phyloP scores from a whole-genome alignment of 2,888 invertebrate genomes.

The Amaurobius ferox region DNA sequence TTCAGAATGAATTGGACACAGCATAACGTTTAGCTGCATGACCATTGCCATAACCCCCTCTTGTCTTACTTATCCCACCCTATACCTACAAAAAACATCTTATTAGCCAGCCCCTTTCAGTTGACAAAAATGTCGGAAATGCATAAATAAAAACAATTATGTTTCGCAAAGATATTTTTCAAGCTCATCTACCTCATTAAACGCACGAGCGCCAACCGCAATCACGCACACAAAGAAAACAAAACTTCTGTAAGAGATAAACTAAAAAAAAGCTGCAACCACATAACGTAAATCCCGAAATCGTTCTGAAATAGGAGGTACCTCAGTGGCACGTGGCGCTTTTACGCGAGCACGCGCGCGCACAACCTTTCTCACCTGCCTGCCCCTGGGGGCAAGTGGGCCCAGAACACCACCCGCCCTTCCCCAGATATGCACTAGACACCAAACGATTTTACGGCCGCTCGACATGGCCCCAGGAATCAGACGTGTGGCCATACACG shows the following conservation, averaged over 20 bases:
- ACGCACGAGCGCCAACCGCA: neutral
- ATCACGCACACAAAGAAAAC: neutral
- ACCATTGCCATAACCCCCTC: too few species aligned
- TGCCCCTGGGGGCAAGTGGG: conserved; percentile 8
- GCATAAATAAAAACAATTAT: too few species aligned
- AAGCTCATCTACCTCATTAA: neutral
- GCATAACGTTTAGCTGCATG: too few species aligned
- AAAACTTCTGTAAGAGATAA: neutral
- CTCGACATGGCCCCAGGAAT: conserved; percentile 12
- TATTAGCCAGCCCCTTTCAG: too few species aligned
- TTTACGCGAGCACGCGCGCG: conserved; percentile 42
- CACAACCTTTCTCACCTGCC: conserved; percentile 47
- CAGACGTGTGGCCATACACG: conserved; percentile 53
- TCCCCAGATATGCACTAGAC: conserved; percentile 8
- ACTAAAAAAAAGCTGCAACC: neutral
- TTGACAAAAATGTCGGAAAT: too few species aligned
- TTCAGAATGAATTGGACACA: too few species aligned
- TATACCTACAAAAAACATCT: too few species aligned
- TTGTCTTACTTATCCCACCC: too few species aligned
- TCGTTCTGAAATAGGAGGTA: conserved; percentile 16
- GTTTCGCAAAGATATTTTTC: neutral
- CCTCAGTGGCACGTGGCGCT: conserved; percentile 46
- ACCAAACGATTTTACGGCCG: conserved; percentile 20
- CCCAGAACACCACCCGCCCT: neutral
- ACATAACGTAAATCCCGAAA: conserved; percentile 17